Evolutionary conservation across 2,888 invertebrate species (phyloP).

Genomic region (Flexamia atlantica): DNA sequence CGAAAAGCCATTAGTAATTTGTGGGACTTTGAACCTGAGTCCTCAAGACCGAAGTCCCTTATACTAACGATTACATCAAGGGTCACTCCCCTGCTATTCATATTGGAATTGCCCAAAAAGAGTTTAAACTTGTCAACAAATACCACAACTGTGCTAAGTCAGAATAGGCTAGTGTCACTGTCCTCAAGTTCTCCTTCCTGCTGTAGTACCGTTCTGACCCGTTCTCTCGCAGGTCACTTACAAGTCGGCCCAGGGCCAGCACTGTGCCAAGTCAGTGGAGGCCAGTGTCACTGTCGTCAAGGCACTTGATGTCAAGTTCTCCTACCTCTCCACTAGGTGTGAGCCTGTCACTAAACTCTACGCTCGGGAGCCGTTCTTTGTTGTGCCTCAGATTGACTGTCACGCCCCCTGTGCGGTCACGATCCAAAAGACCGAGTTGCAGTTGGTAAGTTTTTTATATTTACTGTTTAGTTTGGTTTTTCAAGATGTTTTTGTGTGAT

Average conservation of each 20-base stretch:
- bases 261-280: slow-evolving; percentile 73
- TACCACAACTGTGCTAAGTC: too few species aligned
- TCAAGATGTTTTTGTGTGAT: too few species aligned
- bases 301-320: slow-evolving; percentile 83
- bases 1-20: too few species aligned
- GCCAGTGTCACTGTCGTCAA: slow-evolving; percentile 79
- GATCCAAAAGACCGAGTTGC: slow-evolving; percentile 81
- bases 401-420: slow-evolving; percentile 84
- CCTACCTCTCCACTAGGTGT: slow-evolving; percentile 82
- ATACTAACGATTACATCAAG: too few species aligned
- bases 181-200: too few species aligned
- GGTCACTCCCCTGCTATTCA: too few species aligned
- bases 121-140: too few species aligned
- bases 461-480: slow-evolving; percentile 57
- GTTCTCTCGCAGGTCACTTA: slow-evolving; percentile 74
- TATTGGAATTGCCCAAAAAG: too few species aligned
- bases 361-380: slow-evolving; percentile 82
- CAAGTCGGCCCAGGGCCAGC: slow-evolving; percentile 74
- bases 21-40: too few species aligned
- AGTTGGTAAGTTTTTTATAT: slow-evolving; percentile 76
- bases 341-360: slow-evolving; percentile 82
- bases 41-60: too few species aligned
- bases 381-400: slow-evolving; percentile 84
- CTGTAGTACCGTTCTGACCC: too few species aligned
- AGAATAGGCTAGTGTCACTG: too few species aligned